These are phyloP conservation scores for Homarus gammarus DNA, from an alignment of 2,888 invertebrate species.

Conservation along the genomic window DNA sequence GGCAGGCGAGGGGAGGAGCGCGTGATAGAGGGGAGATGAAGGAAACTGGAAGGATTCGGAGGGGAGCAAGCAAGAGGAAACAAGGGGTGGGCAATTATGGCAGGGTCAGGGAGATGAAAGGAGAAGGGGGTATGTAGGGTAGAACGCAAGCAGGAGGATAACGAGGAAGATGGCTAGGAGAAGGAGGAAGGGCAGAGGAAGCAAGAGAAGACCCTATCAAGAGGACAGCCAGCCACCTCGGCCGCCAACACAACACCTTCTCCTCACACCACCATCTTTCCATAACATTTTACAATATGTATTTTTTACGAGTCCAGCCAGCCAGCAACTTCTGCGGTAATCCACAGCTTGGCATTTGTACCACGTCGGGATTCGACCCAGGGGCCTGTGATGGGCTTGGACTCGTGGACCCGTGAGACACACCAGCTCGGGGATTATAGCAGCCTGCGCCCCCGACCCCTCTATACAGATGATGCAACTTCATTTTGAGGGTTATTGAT, in stretches of 20 bases:
- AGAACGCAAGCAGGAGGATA: not conserved
- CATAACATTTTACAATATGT: not conserved
- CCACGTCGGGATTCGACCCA: not conserved
- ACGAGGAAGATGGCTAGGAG: not conserved
- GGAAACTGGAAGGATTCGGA: constrained; percentile 19
- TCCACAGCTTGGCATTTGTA: not conserved
- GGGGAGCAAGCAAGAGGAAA: constrained; percentile 9
- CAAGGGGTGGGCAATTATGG: constrained; percentile 27
- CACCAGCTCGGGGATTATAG: not conserved
- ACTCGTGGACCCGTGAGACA: not conserved
- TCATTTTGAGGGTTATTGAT: constrained; percentile 21
- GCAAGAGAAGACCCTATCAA: not conserved
- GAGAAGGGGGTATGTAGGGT: constrained; percentile 1
- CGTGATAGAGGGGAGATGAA: constrained; percentile 20
- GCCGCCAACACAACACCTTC: not conserved
- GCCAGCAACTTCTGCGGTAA: not conserved
- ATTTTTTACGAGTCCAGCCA: not conserved
- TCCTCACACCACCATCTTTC: not conserved
- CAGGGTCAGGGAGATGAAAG: not conserved
- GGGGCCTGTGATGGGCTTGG: not conserved
- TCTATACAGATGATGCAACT: constrained; percentile 15
- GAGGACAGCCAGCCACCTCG: not conserved
- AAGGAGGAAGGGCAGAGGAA: not conserved
- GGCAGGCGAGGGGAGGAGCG: constrained; percentile 13
- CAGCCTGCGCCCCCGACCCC: not conserved